Evolutionary conservation across 2,113 vertebrate species (phyloP).

Genomic region (Sturnus vulgaris): DNA sequence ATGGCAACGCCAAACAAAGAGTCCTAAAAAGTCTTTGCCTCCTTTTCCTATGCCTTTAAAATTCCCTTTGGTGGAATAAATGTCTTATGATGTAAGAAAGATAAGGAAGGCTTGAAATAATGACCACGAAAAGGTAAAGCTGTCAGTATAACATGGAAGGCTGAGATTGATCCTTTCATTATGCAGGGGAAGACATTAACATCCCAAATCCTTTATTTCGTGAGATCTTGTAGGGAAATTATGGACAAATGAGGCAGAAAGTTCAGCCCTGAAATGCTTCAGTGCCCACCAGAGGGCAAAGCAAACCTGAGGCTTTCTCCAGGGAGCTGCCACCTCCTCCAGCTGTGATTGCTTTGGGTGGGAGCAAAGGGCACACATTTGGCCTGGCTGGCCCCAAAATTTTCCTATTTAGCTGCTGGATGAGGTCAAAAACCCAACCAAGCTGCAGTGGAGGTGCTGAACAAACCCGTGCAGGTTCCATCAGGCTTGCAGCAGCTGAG

Average conservation of each 20-base stretch:
- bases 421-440: accelerated
- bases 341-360: not conserved
- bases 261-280: not conserved
- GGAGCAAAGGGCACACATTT: not conserved
- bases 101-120: not conserved
- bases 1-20: not conserved
- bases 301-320: not conserved
- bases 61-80: not conserved
- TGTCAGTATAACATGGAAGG: not conserved
- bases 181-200: not conserved
- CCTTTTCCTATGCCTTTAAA: not conserved
- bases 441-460: not conserved
- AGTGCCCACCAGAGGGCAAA: not conserved
- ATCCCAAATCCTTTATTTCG: not conserved
- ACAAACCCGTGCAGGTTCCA: accelerated
- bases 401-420: not conserved
- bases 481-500: not conserved
- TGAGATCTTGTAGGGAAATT: not conserved
- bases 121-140: not conserved
- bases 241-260: not conserved
- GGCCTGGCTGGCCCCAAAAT: no score
- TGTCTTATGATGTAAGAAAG: accelerated
- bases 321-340: not conserved
- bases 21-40: not conserved
- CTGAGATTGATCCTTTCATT: not conserved